Conservation (phyloP, 2,888 invertebrate species). For the Mesorhabditis spiculigera region DNA sequence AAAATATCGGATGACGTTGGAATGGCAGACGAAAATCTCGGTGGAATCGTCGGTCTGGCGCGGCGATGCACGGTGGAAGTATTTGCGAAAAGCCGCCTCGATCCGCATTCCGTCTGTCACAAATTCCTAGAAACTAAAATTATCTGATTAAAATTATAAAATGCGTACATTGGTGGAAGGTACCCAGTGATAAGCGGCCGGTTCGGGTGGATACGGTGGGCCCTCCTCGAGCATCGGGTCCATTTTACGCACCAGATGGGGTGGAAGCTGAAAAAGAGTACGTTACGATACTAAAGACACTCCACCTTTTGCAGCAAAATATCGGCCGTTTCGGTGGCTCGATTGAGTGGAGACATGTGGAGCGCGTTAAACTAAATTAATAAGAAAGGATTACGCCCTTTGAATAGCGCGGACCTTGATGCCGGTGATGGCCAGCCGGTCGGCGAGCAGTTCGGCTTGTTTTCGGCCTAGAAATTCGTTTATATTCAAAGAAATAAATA, state of each 20-base stretch:
- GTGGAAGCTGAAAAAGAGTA: no score
- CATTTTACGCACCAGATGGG: no score
- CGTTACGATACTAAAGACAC: no score
- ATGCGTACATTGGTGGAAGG: slow-evolving; percentile 73
- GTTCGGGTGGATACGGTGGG: slow-evolving; percentile 88
- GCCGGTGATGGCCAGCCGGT: slow-evolving; percentile 72
- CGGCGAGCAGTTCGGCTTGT: slow-evolving; percentile 83
- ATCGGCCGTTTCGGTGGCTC: slow-evolving; percentile 85
- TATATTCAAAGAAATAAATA: no score
- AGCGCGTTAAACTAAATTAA: slow-evolving; percentile 70
- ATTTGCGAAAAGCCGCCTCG: slow-evolving; percentile 76
- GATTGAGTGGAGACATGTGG: slow-evolving; percentile 83
- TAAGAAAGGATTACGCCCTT: no score
- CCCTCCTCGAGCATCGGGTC: slow-evolving; percentile 75
- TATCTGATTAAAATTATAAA: background rate
- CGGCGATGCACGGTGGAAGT: slow-evolving; percentile 83
- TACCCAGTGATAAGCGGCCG: slow-evolving; percentile 81
- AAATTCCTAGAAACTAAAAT: slow-evolving; percentile 44
- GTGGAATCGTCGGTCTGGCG: slow-evolving; percentile 77
- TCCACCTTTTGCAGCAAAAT: slow-evolving; percentile 70
- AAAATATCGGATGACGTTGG: slow-evolving; percentile 92
- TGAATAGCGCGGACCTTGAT: slow-evolving; percentile 71
- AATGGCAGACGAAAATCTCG: slow-evolving; percentile 90
- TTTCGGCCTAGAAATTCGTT: slow-evolving; percentile 67
- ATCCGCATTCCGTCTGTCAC: slow-evolving; percentile 50